Evolutionary conservation across 2,113 vertebrate genomes (phyloP).

Genomic region (Mesoclemmys tuberculata): DNA sequence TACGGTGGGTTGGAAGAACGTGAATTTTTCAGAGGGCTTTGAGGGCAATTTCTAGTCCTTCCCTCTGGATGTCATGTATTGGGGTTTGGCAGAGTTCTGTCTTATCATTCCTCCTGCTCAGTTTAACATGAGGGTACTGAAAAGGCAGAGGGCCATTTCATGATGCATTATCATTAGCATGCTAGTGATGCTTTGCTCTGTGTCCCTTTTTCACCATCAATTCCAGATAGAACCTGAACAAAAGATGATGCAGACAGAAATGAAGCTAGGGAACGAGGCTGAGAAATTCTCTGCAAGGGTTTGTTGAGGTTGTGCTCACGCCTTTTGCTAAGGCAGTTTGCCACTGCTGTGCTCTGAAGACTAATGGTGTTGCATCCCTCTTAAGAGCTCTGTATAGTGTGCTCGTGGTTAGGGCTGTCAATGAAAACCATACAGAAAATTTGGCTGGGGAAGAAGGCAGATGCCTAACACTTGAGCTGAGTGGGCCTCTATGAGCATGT

Average conservation of each 20-base stretch:
- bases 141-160: no score
- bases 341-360: background rate
- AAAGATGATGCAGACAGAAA: background rate
- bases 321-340: background rate
- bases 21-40: background rate
- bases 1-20: background rate
- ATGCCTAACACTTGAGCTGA: background rate
- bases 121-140: background rate
- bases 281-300: background rate
- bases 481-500: accelerated
- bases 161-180: background rate
- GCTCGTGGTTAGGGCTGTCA: background rate
- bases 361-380: background rate
- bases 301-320: background rate
- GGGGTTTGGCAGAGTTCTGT: background rate
- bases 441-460: background rate
- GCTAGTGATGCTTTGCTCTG: background rate
- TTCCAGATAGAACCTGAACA: background rate
- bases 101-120: background rate
- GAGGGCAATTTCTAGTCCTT: background rate
- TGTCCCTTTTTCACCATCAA: background rate
- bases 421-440: background rate
- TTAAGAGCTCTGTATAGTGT: background rate
- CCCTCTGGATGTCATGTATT: background rate
- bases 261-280: background rate